A percentile compares a stretch with the other conserved stretches of the same genome.
Evolutionary conservation across 2,888 invertebrate species (phyloP).

Genomic region (Trypoxylon attenuatum): DNA sequence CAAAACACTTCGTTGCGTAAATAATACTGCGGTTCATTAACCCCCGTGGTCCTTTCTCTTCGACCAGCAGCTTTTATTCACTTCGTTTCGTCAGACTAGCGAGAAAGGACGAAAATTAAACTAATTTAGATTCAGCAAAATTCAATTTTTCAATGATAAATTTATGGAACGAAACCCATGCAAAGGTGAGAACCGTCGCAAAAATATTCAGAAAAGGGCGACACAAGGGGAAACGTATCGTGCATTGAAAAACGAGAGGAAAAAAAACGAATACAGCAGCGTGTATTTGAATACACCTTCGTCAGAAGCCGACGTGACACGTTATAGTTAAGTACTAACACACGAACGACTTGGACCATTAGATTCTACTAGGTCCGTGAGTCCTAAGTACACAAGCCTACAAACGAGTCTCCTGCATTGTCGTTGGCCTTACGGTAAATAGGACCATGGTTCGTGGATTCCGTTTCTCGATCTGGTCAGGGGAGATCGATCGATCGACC

Average conservation of each 20-base stretch:
- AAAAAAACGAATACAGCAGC: not conserved
- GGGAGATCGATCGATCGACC: constrained; percentile 4
- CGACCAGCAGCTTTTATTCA: no score
- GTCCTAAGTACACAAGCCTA: not conserved
- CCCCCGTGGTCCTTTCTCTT: constrained; percentile 12
- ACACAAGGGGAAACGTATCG: no score
- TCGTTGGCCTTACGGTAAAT: not conserved
- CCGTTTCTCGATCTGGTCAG: constrained; percentile 12
- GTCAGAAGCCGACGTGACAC: constrained; percentile 12
- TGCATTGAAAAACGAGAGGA: not conserved
- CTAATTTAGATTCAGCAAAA: no score
- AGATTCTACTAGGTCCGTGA: not conserved
- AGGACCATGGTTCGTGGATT: no score
- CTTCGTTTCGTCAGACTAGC: no score
- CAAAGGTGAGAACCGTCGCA: no score
- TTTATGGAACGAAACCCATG: no score
- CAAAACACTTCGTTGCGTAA: constrained; percentile 23
- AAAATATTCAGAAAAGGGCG: no score
- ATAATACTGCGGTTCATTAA: constrained; percentile 17
- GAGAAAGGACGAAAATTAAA: no score
- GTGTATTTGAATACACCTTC: constrained; percentile 16
- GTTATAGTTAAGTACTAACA: constrained; percentile 22
- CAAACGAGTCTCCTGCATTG: not conserved
- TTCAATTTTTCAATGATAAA: no score
- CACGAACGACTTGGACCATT: not conserved